A percentile compares a stretch with the other conserved stretches of the same genome.
phyloP scores from a whole-genome alignment of 1,140 invertebrate genomes.

The Drosophila neocordata region DNA sequence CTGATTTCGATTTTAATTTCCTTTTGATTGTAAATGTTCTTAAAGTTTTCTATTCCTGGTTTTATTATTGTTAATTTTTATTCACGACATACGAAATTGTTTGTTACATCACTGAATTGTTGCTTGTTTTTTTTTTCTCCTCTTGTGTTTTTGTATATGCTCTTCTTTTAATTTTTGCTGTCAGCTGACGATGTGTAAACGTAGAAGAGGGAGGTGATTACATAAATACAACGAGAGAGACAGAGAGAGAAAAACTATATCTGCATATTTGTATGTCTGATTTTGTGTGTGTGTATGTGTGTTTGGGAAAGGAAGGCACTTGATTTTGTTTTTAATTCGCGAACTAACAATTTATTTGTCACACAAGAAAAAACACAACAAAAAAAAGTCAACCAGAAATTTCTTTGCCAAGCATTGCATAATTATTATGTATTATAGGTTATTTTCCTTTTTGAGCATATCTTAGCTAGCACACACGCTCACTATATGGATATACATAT shows the following conservation, averaged over 20 bases:
- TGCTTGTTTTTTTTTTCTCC: background rate
- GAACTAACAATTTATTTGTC: constrained; percentile 1
- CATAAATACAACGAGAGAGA: constrained; percentile 1
- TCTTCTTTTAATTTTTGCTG: constrained; percentile 12
- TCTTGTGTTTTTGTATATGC: constrained; percentile 15
- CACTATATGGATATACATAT: background rate
- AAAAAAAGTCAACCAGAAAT: constrained; percentile 3
- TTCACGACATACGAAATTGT: constrained; percentile 8
- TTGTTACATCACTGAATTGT: constrained; percentile 32
- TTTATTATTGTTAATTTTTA: constrained; percentile 2
- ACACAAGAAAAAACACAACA: background rate
- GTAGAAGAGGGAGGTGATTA: constrained; percentile 18
- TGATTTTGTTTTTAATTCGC: constrained; percentile 6
- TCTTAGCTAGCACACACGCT: background rate
- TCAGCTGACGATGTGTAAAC: constrained; percentile 16
- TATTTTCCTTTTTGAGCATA: constrained; percentile 39
- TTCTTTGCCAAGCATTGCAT: constrained; percentile 35
- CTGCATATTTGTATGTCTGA: background rate
- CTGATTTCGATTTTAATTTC: background rate
- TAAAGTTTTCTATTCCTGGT: background rate
- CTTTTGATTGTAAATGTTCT: background rate
- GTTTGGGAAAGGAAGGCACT: constrained; percentile 10
- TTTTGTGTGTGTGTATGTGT: constrained; percentile 6
- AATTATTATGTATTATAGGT: constrained; percentile 43
- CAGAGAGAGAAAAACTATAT: constrained; percentile 1